Evolutionary conservation across 2,888 invertebrate species (phyloP).

Genomic region (Tetropium fuscum): DNA sequence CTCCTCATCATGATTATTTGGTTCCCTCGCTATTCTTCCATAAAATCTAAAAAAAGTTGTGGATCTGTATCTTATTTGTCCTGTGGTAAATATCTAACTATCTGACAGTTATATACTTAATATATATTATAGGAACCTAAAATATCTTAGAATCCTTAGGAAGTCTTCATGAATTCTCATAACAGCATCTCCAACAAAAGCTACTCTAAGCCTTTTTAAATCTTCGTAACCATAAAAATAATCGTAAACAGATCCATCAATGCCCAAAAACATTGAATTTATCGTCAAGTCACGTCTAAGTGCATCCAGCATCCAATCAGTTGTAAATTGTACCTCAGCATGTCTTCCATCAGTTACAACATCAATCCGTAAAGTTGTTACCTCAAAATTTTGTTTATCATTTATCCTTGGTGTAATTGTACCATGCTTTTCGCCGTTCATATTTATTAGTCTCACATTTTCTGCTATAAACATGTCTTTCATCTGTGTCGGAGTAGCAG

Average conservation of each 20-base stretch:
- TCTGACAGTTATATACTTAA: too few relatives aligned
- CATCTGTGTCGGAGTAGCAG: conserved; percentile 97
- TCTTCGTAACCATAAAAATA: conserved; percentile 97
- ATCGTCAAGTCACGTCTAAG: conserved; percentile 96
- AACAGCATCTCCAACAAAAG: conserved; percentile 93
- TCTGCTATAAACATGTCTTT: conserved; percentile 90
- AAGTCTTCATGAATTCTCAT: conserved; percentile 95
- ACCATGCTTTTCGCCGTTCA: conserved; percentile 93
- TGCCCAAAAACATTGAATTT: conserved; percentile 95
- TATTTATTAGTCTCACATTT: conserved; percentile 91
- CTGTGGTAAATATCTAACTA: too few relatives aligned
- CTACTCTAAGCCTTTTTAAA: conserved; percentile 78
- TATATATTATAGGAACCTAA: conserved; percentile 71
- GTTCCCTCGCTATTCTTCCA: conserved; percentile 83
- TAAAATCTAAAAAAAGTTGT: conserved; percentile 80
- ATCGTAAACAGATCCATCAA: conserved; percentile 95
- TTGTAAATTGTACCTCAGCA: conserved; percentile 95
- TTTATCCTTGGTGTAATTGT: conserved; percentile 96
- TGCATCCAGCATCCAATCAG: conserved; percentile 93
- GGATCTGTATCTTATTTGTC: too few relatives aligned
- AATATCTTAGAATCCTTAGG: conserved; percentile 90
- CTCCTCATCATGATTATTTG: conserved; percentile 79
- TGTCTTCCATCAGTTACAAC: conserved; percentile 92
- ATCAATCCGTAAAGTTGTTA: conserved; percentile 95
- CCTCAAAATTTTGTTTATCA: conserved; percentile 93